phyloP scores from a whole-genome alignment of 2,888 invertebrate species.

The Bombyx huttoni region DNA sequence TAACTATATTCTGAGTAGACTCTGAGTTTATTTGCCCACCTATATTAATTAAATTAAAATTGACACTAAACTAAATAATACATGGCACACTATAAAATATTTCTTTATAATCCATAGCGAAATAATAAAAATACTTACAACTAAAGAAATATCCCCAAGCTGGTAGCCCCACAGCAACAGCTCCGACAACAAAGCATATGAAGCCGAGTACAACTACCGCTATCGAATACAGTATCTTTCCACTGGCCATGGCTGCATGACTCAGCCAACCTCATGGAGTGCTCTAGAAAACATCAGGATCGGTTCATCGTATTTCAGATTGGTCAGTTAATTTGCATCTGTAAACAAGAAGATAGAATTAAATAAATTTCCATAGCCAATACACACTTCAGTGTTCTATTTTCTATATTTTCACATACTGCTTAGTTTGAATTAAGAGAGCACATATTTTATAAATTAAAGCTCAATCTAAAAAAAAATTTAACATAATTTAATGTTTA shows the following conservation, averaged over 20 bases:
- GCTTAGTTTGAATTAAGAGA: too few species aligned
- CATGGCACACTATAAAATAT: too few species aligned
- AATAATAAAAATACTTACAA: conserved; percentile 55
- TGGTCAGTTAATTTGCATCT: conserved; percentile 31
- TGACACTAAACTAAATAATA: too few species aligned
- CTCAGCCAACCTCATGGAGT: conserved; percentile 46
- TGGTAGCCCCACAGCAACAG: conserved; percentile 86
- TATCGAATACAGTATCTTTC: conserved; percentile 78
- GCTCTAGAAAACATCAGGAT: conserved; percentile 46
- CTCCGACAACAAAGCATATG: conserved; percentile 85
- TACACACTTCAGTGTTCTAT: too few species aligned
- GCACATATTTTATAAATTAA: too few species aligned
- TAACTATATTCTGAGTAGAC: too few species aligned
- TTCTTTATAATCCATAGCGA: background rate
- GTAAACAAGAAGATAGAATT: conserved; percentile 8
- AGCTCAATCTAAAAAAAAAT: too few species aligned
- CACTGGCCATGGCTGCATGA: conserved; percentile 75
- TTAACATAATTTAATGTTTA: too few species aligned
- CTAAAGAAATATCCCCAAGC: conserved; percentile 90
- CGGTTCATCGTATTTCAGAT: conserved; percentile 5
- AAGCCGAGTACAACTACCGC: conserved; percentile 80
- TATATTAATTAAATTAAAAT: too few species aligned
- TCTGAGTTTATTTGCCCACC: too few species aligned
- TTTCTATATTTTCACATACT: too few species aligned
- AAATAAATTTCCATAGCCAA: too few species aligned